A percentile compares a stretch with the other conserved stretches of the same genome.
Evolutionary conservation across 2,113 vertebrate genomes (phyloP).

Genomic region (Isurus oxyrinchus): DNA sequence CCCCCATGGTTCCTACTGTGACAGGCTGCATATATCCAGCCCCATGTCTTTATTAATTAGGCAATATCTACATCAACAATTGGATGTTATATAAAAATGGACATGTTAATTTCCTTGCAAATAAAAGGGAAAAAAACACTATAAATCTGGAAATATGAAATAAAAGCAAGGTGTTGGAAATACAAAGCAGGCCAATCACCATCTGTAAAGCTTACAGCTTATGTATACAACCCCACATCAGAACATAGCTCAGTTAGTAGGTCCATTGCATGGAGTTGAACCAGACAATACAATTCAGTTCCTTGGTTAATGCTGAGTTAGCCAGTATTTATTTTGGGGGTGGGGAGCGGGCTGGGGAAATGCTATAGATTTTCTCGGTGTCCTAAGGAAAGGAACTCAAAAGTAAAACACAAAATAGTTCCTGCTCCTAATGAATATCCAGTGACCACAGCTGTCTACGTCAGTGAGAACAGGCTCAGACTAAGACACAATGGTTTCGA

Average conservation of each 20-base stretch:
- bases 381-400: neutral
- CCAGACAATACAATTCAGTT: neutral
- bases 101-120: neutral
- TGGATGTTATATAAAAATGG: neutral
- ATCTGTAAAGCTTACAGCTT: neutral
- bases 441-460: neutral
- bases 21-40: too few relatives aligned
- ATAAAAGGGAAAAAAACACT: neutral
- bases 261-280: neutral
- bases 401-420: neutral
- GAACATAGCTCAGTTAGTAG: neutral
- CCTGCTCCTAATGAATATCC: neutral
- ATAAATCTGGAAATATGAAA: neutral
- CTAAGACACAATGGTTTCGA: neutral
- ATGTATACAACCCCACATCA: neutral
- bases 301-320: neutral
- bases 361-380: neutral
- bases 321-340: neutral
- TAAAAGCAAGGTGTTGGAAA: neutral
- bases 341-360: neutral
- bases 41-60: neutral
- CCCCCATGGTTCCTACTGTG: too few relatives aligned
- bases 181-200: neutral
- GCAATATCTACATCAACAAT: neutral
- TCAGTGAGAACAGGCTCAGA: neutral